phyloP scores from a whole-genome alignment of 2,888 invertebrate species.

The Nephrotoma appendiculata region DNA sequence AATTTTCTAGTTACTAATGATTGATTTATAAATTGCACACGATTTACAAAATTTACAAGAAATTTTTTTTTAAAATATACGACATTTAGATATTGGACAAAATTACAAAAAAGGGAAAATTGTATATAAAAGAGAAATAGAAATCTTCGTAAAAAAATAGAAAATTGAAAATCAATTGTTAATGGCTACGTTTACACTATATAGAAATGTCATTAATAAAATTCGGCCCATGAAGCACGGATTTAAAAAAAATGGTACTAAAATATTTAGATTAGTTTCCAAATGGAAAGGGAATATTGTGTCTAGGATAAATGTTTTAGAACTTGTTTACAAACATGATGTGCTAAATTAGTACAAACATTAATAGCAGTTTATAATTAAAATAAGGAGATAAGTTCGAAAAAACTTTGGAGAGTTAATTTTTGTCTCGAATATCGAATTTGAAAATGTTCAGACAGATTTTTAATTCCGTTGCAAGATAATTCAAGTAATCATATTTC shows the following conservation, averaged over 20 bases:
- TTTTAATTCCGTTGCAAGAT: too few relatives aligned
- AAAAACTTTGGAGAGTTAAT: not conserved
- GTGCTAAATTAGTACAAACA: not conserved
- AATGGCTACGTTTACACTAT: not conserved
- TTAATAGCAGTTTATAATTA: not conserved
- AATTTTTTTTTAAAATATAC: not conserved
- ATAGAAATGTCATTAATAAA: not conserved
- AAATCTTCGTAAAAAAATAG: not conserved
- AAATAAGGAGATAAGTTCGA: not conserved
- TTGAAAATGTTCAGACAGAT: not conserved
- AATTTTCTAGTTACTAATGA: not conserved
- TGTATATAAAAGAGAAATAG: not conserved
- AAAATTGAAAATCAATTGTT: not conserved
- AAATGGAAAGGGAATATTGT: not conserved
- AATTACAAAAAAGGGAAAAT: not conserved
- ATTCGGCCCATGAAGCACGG: not conserved
- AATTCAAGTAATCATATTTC: too few relatives aligned
- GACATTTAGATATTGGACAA: not conserved
- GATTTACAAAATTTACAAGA: not conserved
- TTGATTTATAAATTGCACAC: not conserved
- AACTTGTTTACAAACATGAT: not conserved
- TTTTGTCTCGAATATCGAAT: not conserved
- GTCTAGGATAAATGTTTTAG: not conserved
- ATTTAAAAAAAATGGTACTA: not conserved
- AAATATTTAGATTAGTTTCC: not conserved